Percentiles rank a stretch among this genome's conserved stretches.
These are phyloP conservation scores for Dicyrtoma fusca DNA, from an alignment of 2,888 invertebrate genomes.

Conservation along the genomic window DNA sequence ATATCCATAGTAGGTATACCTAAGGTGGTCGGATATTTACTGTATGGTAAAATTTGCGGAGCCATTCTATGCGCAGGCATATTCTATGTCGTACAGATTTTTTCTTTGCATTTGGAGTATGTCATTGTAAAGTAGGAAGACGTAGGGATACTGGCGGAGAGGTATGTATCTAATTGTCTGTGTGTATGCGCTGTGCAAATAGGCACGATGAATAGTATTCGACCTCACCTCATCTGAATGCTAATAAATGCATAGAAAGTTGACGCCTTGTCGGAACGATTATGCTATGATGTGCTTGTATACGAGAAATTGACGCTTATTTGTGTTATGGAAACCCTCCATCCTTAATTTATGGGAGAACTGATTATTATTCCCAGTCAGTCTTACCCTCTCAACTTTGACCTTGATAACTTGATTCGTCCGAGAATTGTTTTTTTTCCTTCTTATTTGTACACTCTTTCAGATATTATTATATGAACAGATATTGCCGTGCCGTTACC, in stretches of 20 bases:
- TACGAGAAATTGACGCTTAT: constrained; percentile 13
- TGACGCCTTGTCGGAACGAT: constrained; percentile 30
- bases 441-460: not conserved
- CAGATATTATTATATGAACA: too few species aligned
- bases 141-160: not conserved
- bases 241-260: constrained; percentile 27
- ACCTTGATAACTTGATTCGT: not conserved
- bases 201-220: not conserved
- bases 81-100: too few species aligned
- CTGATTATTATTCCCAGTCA: constrained; percentile 7
- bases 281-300: constrained; percentile 14
- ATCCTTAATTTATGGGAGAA: constrained; percentile 4
- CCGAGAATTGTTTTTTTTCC: not conserved
- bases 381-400: constrained; percentile 19
- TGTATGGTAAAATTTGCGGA: too few species aligned
- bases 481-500: too few species aligned
- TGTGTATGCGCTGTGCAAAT: constrained; percentile 3
- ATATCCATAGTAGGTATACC: too few species aligned
- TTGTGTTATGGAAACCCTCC: not conserved
- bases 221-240: constrained; percentile 12
- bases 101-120: too few species aligned
- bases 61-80: too few species aligned
- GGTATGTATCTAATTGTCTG: not conserved
- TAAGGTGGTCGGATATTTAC: too few species aligned
- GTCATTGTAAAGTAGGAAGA: not conserved